A percentile compares a stretch with the other conserved stretches of the same genome.
These are phyloP conservation scores for Muraenolepis orangiensis DNA, from an alignment of 2,797 vertebrate genomes.

Conservation along the genomic window DNA sequence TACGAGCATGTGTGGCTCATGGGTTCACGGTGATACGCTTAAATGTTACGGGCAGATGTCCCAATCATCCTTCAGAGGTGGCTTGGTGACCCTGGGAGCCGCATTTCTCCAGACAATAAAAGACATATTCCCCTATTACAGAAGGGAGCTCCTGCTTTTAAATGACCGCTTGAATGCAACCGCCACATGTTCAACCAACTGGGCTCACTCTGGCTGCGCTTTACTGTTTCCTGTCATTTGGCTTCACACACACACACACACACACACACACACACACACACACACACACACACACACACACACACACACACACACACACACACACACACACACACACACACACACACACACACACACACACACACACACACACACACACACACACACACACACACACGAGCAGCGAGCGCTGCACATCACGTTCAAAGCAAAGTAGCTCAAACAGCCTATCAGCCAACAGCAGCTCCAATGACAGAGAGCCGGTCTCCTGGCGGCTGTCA, in stretches of 20 bases:
- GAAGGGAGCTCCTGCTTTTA: neutral
- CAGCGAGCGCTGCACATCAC: no score
- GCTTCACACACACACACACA: no score
- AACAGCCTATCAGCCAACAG: conserved; percentile 47
- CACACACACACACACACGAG: no score
- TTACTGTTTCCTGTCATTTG: neutral
- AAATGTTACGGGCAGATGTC: conserved; percentile 27
- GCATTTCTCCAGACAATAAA: conserved; percentile 35
- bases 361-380: no score
- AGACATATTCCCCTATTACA: conserved; percentile 7
- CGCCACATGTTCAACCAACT: neutral
- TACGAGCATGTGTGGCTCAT: conserved; percentile 24
- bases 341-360: no score
- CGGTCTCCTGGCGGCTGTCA: conserved; percentile 43
- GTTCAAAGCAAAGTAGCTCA: conserved; percentile 50
- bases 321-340: no score
- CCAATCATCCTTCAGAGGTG: conserved; percentile 25
- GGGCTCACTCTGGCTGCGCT: neutral
- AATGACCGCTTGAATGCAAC: neutral
- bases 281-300: no score
- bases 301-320: no score
- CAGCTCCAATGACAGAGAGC: conserved; percentile 45
- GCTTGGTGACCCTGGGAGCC: conserved; percentile 18
- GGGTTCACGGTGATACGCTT: conserved; percentile 26
- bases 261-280: no score